phyloP scores from a whole-genome alignment of 1,140 invertebrate species.

The Mamestra configurata region DNA sequence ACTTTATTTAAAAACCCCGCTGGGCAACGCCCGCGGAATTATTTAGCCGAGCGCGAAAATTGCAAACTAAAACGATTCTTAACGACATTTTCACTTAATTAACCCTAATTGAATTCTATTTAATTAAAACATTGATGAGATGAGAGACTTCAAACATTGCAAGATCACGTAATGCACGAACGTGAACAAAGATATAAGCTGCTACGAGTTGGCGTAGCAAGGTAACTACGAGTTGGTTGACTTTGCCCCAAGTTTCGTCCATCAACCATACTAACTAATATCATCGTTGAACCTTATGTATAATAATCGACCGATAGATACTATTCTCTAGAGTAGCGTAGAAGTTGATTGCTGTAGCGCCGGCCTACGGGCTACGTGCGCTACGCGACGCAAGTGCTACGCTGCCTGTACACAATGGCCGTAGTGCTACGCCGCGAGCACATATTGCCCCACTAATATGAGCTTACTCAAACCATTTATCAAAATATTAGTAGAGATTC shows the following conservation, averaged over 20 bases:
- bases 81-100: slow-evolving; percentile 33
- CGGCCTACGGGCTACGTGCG: neutral
- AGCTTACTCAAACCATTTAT: neutral
- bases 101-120: slow-evolving; percentile 13
- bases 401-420: neutral
- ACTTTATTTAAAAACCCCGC: slow-evolving; percentile 72
- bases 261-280: neutral
- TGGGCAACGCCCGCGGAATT: slow-evolving; percentile 51
- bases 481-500: neutral
- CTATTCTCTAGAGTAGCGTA: slow-evolving; percentile 20
- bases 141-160: slow-evolving; percentile 3
- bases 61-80: slow-evolving; percentile 35
- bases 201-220: neutral
- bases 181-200: neutral
- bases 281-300: neutral
- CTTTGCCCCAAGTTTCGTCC: neutral
- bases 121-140: slow-evolving; percentile 5
- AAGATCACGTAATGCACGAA: neutral
- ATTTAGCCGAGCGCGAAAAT: slow-evolving; percentile 34
- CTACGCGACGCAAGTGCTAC: slow-evolving; percentile 21
- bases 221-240: slow-evolving; percentile 1
- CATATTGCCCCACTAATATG: neutral
- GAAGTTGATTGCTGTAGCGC: neutral
- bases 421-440: neutral
- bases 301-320: neutral